Evolutionary conservation across 2,113 vertebrate species (phyloP), one percentile per base, ranked within the genome.

Genomic region (Falco punctatus): DNA sequence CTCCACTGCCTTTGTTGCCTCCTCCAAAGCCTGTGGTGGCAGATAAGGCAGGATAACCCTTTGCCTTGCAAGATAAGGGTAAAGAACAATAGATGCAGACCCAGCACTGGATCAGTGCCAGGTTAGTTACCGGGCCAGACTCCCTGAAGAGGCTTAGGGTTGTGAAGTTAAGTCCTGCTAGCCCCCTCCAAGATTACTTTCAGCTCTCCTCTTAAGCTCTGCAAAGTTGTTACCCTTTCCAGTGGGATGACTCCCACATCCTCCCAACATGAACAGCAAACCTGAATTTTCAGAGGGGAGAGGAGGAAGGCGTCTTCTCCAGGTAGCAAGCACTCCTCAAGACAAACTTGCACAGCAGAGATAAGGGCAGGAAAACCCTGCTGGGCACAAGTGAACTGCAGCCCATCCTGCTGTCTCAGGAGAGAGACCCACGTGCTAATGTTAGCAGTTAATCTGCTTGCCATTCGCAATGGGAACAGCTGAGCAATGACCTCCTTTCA

Each of bases 401-500:
- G 70, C 42, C 64, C 2, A 2, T 69, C n/a, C n/a, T 0, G 2
- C 65, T 62, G 54, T 82, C 91, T 78, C 95, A 27, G 59, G 83
- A 88, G 94, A 92, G 44, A 92, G 44, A 66, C 20, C 27, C 49
- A 5, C 3, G 1, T 0, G 1, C 58, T n/a, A 3, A 80, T 69
- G 89, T 75, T 86, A 61, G 58, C 3, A 2, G 92, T 95, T 95
- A 97, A 95, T 96, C 92, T 89, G 71, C 93, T 55, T 85, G 77
- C 80, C 4, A 6, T 71, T 91, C 5, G 0, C 2, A 1, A 35
- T 81, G 93, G 79, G 92, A 96, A 92, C 0, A 35, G 86, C 95
- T 96, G 96, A 97, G 94, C 69, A 81, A 94, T 96, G 93, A 95
- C 93, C 93, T 93, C 87, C 91, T 97, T 97, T 97, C 77, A 94